Percentiles rank a stretch among this genome's conserved stretches.
Conservation (phyloP, 2,113 vertebrate species). For the Malurus cyaneus region DNA sequence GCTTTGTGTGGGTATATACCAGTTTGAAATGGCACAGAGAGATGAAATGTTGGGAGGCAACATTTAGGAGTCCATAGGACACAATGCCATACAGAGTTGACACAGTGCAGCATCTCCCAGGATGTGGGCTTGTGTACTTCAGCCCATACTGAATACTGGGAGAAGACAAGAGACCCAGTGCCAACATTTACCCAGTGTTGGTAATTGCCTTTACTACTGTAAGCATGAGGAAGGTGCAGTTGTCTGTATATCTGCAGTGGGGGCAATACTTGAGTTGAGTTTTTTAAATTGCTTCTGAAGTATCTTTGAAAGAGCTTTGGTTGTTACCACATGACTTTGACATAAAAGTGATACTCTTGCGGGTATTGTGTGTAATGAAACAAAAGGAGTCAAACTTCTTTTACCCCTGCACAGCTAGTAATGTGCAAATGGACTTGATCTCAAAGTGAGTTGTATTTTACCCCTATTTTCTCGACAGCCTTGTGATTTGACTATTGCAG, state of each 20-base stretch:
- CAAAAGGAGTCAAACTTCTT: neutral
- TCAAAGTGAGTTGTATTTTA: neutral
- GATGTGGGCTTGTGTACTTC: accelerated
- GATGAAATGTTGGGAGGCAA: neutral
- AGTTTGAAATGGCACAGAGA: neutral
- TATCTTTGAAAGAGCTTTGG: neutral
- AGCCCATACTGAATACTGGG: neutral
- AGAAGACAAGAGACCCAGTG: neutral
- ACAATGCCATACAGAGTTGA: neutral
- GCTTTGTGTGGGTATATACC: accelerated
- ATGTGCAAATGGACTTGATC: neutral
- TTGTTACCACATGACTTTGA: neutral
- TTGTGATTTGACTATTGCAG: neutral
- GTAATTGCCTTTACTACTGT: neutral
- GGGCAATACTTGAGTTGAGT: neutral
- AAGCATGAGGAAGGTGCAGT: neutral
- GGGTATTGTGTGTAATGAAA: neutral
- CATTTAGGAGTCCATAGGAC: neutral
- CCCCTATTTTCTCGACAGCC: neutral
- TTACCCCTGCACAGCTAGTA: neutral
- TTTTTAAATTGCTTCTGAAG: neutral
- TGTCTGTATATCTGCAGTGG: neutral
- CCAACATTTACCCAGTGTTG: accelerated
- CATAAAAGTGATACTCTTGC: neutral
- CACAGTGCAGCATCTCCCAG: neutral